phyloP scores from a whole-genome alignment of 2,888 invertebrate species.

The Tryphoninae sp. region DNA sequence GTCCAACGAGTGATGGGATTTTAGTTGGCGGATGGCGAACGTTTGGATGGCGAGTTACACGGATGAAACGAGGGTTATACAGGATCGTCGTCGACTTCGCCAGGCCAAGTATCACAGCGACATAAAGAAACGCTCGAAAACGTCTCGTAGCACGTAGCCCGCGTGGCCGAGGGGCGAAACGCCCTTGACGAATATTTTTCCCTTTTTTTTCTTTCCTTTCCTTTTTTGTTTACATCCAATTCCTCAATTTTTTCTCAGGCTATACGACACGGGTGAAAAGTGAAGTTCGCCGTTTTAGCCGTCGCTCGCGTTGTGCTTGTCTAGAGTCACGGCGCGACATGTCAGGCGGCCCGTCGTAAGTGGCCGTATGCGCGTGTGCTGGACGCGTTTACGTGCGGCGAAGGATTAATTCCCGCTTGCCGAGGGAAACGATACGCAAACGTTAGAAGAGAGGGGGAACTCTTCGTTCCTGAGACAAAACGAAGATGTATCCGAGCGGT shows the following conservation, averaged over 20 bases:
- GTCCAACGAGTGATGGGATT: constrained; percentile 44
- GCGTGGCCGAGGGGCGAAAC: constrained; percentile 47
- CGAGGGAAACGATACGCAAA: constrained; percentile 47
- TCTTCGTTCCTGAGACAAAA: constrained; percentile 16
- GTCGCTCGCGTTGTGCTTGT: constrained; percentile 34
- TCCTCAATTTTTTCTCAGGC: neutral
- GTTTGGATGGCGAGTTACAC: constrained; percentile 65
- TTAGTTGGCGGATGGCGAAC: constrained; percentile 64
- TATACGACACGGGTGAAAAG: neutral
- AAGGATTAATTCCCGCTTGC: constrained; percentile 60
- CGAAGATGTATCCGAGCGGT: constrained; percentile 91
- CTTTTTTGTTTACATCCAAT: neutral
- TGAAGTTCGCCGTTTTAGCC: constrained; percentile 28
- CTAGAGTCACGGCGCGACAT: neutral
- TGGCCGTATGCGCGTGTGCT: constrained; percentile 32
- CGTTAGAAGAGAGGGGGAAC: neutral
- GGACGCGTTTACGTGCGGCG: constrained; percentile 57
- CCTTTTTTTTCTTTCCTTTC: neutral
- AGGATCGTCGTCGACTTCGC: constrained; percentile 40
- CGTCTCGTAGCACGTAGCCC: constrained; percentile 51
- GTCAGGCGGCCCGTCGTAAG: constrained; percentile 16
- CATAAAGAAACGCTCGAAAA: constrained; percentile 7
- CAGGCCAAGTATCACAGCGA: constrained; percentile 23
- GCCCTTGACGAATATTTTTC: constrained; percentile 23
- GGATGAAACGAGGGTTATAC: constrained; percentile 42